These are phyloP conservation scores for Alloscopus bannaensis DNA, from an alignment of 2,888 invertebrate genomes.

Conservation along the genomic window DNA sequence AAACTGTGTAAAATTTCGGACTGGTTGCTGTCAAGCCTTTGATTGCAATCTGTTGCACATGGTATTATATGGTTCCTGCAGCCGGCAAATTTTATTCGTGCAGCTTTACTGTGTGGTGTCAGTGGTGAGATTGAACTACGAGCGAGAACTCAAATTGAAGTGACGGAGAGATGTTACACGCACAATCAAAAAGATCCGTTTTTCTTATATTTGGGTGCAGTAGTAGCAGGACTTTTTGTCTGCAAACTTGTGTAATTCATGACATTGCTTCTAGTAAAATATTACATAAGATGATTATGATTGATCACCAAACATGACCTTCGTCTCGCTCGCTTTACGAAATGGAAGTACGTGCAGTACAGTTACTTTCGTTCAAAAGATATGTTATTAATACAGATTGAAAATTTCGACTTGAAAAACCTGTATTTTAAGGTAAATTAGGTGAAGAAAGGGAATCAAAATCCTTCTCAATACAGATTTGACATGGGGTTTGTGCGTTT, in stretches of 20 bases:
- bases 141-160: no score
- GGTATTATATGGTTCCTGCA: no score
- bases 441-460: slow-evolving; percentile 39
- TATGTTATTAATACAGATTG: slow-evolving; percentile 43
- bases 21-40: no score
- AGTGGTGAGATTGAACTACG: no score
- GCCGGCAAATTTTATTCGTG: no score
- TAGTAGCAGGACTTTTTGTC: slow-evolving; percentile 31
- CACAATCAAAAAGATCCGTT: slow-evolving; percentile 50
- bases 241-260: slow-evolving; percentile 16
- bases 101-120: no score
- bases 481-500: no score
- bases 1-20: no score
- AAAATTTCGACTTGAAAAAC: slow-evolving; percentile 58
- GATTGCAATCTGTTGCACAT: no score
- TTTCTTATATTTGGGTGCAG: slow-evolving; percentile 48
- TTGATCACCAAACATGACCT: slow-evolving; percentile 32
- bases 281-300: slow-evolving; percentile 4
- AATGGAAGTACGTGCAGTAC: not conserved
- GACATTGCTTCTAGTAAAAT: not conserved
- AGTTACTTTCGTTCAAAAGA: slow-evolving; percentile 16
- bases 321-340: not conserved
- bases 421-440: slow-evolving; percentile 44
- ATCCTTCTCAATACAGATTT: no score
- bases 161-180: not conserved